phyloP scores from a whole-genome alignment of 1,140 invertebrate species.

The Leptinotarsa lineolata region DNA sequence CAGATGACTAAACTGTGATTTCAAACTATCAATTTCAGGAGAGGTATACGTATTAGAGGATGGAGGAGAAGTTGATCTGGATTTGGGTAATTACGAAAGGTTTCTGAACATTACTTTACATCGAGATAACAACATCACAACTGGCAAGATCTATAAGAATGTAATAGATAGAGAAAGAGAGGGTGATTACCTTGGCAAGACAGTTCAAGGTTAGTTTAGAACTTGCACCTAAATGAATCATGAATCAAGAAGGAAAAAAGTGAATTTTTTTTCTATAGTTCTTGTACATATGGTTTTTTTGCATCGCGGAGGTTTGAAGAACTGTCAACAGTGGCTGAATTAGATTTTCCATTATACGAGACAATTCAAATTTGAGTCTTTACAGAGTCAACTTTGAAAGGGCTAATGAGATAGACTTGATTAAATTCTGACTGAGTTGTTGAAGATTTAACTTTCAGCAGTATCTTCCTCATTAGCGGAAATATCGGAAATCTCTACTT shows the following conservation, averaged over 20 bases:
- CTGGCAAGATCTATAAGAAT: conserved; percentile 97
- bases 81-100: conserved; percentile 98
- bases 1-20: conserved; percentile 34
- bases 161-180: conserved; percentile 92
- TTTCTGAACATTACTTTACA: conserved; percentile 95
- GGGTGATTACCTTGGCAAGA: conserved; percentile 97
- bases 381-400: too few relatives aligned
- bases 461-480: too few relatives aligned
- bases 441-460: too few relatives aligned
- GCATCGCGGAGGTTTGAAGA: too few relatives aligned
- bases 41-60: conserved; percentile 99
- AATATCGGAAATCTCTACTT: too few relatives aligned
- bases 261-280: background rate
- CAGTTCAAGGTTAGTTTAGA: conserved; percentile 83
- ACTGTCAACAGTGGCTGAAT: too few relatives aligned
- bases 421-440: too few relatives aligned
- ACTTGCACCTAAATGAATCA: conserved; percentile 31
- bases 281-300: background rate
- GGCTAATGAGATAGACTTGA: too few relatives aligned
- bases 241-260: too few relatives aligned
- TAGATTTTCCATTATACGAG: too few relatives aligned
- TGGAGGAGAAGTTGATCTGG: conserved; percentile 98
- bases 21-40: conserved; percentile 62
- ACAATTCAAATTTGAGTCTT: too few relatives aligned
- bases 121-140: conserved; percentile 98